Evolutionary conservation across 92 coral and sea anemone genomes (phyloP).

Genomic region (Siderastrea siderea): DNA sequence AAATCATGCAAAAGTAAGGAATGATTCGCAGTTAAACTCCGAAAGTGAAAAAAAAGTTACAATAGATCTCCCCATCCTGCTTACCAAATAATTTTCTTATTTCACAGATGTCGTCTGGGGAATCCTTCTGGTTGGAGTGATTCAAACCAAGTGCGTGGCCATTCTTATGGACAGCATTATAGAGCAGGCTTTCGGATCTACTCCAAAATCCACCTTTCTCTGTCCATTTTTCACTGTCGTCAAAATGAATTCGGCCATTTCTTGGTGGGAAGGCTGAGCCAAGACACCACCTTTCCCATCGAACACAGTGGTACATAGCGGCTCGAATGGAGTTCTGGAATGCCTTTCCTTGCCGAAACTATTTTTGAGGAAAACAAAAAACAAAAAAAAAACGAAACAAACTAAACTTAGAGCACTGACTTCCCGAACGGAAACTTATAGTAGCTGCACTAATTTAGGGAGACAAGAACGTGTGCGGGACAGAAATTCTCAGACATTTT

Average conservation of each 20-base stretch:
- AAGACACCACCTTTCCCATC: slow-evolving; percentile 55
- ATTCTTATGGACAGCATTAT: slow-evolving; percentile 46
- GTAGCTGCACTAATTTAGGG: too few species aligned
- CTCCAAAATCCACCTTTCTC: neutral
- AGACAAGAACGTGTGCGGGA: too few species aligned
- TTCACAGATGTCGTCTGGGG: slow-evolving; percentile 75
- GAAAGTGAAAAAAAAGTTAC: too few species aligned
- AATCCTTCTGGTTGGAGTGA: slow-evolving; percentile 37
- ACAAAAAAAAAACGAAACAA: neutral
- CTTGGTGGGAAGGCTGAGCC: slow-evolving; percentile 52
- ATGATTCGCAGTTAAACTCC: neutral
- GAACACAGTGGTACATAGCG: slow-evolving; percentile 34
- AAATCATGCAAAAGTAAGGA: neutral
- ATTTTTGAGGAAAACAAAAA: neutral
- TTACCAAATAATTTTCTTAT: slow-evolving; percentile 52
- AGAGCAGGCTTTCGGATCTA: neutral
- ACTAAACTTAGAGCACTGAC: too few species aligned
- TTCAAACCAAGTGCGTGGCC: slow-evolving; percentile 58
- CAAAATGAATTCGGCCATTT: slow-evolving; percentile 66
- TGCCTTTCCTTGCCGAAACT: slow-evolving; percentile 63
- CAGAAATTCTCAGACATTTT: too few species aligned
- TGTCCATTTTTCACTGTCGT: slow-evolving; percentile 54
- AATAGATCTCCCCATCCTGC: neutral
- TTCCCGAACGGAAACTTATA: too few species aligned
- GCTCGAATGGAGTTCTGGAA: slow-evolving; percentile 45